Base-by-base conservation (phyloP, 2,797 vertebrate genomes). In the Apogon talboti region DNA sequence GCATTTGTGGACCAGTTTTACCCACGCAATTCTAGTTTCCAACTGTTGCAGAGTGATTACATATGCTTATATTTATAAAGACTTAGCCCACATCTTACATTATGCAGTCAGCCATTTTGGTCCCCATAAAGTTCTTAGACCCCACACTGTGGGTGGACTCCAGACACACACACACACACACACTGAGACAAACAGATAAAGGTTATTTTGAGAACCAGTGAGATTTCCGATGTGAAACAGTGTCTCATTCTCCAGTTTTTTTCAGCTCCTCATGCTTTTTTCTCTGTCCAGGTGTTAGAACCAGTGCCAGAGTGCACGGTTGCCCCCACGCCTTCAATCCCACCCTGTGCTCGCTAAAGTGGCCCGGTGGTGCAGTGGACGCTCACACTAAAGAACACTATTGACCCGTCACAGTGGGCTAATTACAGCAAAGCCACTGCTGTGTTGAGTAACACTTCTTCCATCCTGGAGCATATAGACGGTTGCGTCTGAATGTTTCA, bases 401-500 rank as follows among this genome's bases (percentile, higher is more conserved):
- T 50, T 69, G 66, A 78, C 66, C 59, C 40, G 11, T 47, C 57
- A 70, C 71, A 67, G 67, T 15, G n/a, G 50, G 63, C 68, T 77
- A 83, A 89, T 87, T 89, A 85, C 41, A 67, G 77, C 75, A 15
- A 74, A 68, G 66, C 64, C 67, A 64, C 74, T 45, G 76, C 78
- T 68, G 79, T 41, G 71, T 55, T 43, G 51, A 87, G 65, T 76
- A 62, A 71, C 82, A 73, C 33, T 66, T 82, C 74, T 55, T 67
- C 70, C 81, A 68, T 81, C 71, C 59, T 57, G 45, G 66, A 78
- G 78, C 72, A 64, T 79, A 85, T 76, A 84, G 73, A 84, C 56
- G 71, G 68, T 45, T 73, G 73, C 30, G 55, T 86, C 71, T 84
- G 65, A 86, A 82, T 85, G 83, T 85, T 85, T 73, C 86, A 72